Percentiles rank a stretch among this genome's conserved stretches.
These are phyloP conservation scores for Leptodirus hochenwartii DNA, from an alignment of 2,888 invertebrate species.

Conservation along the genomic window DNA sequence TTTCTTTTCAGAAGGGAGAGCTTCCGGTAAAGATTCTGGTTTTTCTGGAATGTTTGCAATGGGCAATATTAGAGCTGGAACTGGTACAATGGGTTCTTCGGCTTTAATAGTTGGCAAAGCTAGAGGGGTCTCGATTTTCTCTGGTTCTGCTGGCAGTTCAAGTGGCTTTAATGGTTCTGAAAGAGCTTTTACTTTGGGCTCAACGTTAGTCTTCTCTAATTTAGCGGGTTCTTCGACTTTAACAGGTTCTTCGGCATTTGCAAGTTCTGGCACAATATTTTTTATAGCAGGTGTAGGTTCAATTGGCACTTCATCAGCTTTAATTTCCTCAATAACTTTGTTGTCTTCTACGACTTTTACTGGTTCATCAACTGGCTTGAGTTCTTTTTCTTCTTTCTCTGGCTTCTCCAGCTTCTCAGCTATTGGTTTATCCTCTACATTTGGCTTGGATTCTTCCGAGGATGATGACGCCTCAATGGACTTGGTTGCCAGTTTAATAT, in stretches of 20 bases:
- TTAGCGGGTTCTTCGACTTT: constrained; percentile 20
- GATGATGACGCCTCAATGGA: constrained; percentile 10
- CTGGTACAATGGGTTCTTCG: too few species aligned
- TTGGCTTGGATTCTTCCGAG: constrained; percentile 13
- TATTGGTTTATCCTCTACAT: constrained; percentile 10
- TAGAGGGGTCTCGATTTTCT: constrained; percentile 22
- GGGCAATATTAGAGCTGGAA: too few species aligned
- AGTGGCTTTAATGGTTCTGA: too few species aligned
- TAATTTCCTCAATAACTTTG: constrained; percentile 12
- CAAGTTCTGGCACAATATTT: constrained; percentile 14
- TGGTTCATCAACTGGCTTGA: constrained; percentile 19
- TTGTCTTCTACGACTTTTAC: constrained; percentile 9
- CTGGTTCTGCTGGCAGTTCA: constrained; percentile 8
- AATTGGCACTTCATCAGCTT: constrained; percentile 19
- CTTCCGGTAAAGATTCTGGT: too few species aligned
- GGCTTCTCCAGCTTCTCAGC: constrained; percentile 13
- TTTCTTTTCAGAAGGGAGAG: too few species aligned
- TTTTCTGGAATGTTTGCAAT: too few species aligned
- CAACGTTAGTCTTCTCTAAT: constrained; percentile 19
- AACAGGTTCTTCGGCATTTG: constrained; percentile 21
- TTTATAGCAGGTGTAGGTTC: constrained; percentile 24
- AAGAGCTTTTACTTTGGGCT: constrained; percentile 21
- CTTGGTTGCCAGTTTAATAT: constrained; percentile 12
- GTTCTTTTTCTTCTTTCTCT: constrained; percentile 11
- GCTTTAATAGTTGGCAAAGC: constrained; percentile 18